Evolutionary conservation across 2,797 vertebrate genomes (phyloP), one percentile per base, ranked within the genome.

Genomic region (Neostethus bicornis): DNA sequence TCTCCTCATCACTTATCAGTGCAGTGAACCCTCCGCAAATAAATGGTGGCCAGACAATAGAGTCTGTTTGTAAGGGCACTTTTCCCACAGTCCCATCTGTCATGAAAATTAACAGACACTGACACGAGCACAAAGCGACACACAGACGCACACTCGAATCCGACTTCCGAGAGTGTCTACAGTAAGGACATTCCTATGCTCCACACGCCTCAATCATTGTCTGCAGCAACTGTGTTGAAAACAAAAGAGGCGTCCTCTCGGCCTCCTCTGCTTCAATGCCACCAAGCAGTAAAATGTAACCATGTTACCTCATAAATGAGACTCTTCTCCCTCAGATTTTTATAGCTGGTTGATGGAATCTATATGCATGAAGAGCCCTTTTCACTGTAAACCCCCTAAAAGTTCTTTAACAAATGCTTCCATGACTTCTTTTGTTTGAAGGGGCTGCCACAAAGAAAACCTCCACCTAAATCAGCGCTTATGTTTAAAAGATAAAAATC

Each of bases 21-120:
- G 61, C 53, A 79, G 41, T 73, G 85, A 80, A 66, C 80, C 31
- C 57, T 59, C 54, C 42, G 66, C 83, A 78, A 82, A 87, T 75
- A 80, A 77, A 87, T 79, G 70, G 76, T 58, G 52, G 60, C 44
- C 10, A 62, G 69, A 90, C 87, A 90, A 89, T 86, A 19, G 81
- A 20, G 7, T 7, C 39, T 63, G 61, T 81, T 86, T 72, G 84
- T 81, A 77, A 84, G 85, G 81, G 55, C 82, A 87, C 79, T 90
- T 89, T 90, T 90, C 89, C 89, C 89, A 90, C 89, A 89, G 80
- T 82, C 83, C 76, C 74, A 72, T 86, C 79, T 88, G 85, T 80
- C 84, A 84, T 37, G 66, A 80, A 87, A 89, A 84, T 79, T 86
- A 85, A 87, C 86, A 86, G 85, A 85, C 85, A 87, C 77, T 85